A percentile compares a stretch with the other conserved stretches of the same genome.
phyloP scores from a whole-genome alignment of 2,888 invertebrate species.

The Rhogogaster chlorosoma region DNA sequence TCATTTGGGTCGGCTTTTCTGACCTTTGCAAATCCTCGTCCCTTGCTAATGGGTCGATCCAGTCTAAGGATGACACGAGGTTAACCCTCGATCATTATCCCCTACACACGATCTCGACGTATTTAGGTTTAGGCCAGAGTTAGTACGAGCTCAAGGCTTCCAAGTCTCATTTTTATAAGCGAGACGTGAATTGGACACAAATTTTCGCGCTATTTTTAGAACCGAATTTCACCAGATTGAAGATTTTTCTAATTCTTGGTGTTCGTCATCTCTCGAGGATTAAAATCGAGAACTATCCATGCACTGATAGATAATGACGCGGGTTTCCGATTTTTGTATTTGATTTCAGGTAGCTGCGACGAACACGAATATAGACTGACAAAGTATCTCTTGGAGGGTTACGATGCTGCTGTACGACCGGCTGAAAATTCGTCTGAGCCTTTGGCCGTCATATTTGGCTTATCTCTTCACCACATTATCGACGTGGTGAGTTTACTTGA shows the following conservation, averaged over 20 bases:
- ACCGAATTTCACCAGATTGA: neutral
- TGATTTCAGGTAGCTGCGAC: conserved; percentile 74
- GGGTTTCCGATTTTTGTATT: neutral
- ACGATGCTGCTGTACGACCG: conserved; percentile 89
- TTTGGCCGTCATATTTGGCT: conserved; percentile 88
- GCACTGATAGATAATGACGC: neutral
- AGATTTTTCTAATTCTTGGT: neutral
- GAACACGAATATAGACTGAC: conserved; percentile 88
- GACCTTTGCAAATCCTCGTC: conserved; percentile 32
- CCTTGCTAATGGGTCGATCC: conserved; percentile 22
- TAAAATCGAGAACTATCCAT: neutral
- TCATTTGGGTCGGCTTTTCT: conserved; percentile 30
- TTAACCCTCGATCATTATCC: conserved; percentile 19
- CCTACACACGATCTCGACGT: neutral
- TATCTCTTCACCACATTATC: conserved; percentile 91
- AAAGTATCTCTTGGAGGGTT: conserved; percentile 86
- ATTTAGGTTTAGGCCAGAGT: neutral
- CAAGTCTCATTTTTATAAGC: neutral
- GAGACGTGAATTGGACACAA: neutral
- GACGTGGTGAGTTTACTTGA: conserved; percentile 85
- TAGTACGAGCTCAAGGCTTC: neutral
- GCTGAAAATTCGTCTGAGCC: conserved; percentile 88
- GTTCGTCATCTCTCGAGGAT: neutral
- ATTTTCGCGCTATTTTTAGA: neutral
- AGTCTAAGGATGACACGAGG: conserved; percentile 33